These are phyloP conservation scores for Cephalopterus ornatus DNA, from an alignment of 2,113 vertebrate species.

Conservation along the genomic window DNA sequence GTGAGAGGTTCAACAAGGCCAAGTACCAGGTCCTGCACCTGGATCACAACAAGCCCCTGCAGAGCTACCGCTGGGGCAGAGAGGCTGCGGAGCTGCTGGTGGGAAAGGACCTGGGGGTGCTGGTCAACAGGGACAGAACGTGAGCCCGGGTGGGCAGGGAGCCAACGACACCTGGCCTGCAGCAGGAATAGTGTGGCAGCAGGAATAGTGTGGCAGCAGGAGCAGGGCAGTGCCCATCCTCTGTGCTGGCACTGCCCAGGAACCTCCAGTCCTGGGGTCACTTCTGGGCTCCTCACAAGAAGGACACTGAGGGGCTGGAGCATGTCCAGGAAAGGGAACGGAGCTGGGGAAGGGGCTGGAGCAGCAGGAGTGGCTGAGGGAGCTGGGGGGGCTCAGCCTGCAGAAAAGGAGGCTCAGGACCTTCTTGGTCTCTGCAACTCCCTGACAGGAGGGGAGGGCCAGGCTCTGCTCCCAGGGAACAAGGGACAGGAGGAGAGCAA, in stretches of 20 bases:
- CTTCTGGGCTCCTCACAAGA: background rate
- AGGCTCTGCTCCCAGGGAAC: fast-evolving
- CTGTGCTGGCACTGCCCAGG: background rate
- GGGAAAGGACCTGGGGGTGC: background rate
- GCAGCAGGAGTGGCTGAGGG: background rate
- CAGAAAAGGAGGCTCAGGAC: background rate
- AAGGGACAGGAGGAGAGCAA: background rate
- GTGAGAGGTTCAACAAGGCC: background rate
- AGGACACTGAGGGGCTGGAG: fast-evolving
- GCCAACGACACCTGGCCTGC: background rate
- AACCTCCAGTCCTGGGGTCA: background rate
- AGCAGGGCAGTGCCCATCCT: background rate
- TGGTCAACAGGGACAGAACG: background rate
- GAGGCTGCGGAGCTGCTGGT: background rate
- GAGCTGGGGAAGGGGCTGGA: background rate
- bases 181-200: background rate
- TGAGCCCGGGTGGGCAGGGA: background rate
- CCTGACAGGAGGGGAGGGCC: background rate
- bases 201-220: background rate
- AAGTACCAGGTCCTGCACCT: fast-evolving
- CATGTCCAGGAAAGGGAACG: fast-evolving
- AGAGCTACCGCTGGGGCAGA: background rate
- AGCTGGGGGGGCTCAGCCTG: background rate
- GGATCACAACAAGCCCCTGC: background rate
- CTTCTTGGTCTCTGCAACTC: background rate